Evolutionary conservation across 2,888 invertebrate species (phyloP).

Genomic region (Periphyllus acericola): DNA sequence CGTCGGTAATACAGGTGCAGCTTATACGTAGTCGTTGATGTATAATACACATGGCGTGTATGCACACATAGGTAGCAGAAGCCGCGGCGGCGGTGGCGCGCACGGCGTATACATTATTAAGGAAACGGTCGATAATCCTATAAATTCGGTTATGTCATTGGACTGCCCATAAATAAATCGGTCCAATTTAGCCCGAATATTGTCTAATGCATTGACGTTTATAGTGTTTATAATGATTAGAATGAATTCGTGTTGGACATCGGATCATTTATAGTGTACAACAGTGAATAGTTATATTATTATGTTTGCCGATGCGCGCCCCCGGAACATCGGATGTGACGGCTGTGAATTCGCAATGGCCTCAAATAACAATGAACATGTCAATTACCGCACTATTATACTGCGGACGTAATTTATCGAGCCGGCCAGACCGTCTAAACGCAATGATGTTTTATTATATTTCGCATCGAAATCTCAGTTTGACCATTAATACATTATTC

Average conservation of each 20-base stretch:
- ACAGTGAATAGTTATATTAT: not conserved
- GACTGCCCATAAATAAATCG: slow-evolving; percentile 19
- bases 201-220: slow-evolving; percentile 21
- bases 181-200: slow-evolving; percentile 5
- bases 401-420: slow-evolving; percentile 15
- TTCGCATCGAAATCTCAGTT: slow-evolving; percentile 5
- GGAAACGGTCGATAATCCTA: not conserved
- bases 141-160: not conserved
- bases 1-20: too few relatives aligned
- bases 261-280: not conserved
- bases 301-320: not conserved
- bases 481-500: not conserved
- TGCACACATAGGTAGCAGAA: too few relatives aligned
- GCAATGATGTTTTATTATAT: slow-evolving; percentile 24
- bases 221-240: slow-evolving; percentile 11
- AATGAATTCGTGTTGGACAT: not conserved
- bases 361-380: slow-evolving; percentile 45
- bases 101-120: not conserved
- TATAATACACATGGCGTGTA: too few relatives aligned
- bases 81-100: not conserved
- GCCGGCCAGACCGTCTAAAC: not conserved
- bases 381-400: slow-evolving; percentile 10
- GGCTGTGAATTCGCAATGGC: slow-evolving; percentile 34
- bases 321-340: slow-evolving; percentile 35
- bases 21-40: not conserved